Evolutionary conservation across 2,888 invertebrate genomes (phyloP), one percentile per base, ranked within the genome.

Genomic region (Sussaba pulchella): DNA sequence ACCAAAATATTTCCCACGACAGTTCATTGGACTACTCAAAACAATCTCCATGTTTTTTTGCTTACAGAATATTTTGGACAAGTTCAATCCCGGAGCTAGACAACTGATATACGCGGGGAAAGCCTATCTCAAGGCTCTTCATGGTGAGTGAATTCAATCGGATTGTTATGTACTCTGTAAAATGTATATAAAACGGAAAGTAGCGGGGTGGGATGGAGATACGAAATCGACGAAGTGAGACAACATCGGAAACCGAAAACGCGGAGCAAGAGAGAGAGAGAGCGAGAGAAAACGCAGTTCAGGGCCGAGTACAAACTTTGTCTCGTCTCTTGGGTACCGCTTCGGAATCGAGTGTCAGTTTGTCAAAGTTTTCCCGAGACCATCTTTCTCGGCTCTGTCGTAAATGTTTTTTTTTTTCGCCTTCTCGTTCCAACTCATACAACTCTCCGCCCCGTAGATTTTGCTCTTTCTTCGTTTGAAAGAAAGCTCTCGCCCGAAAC

Each of bases 71-170:
- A 97, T 98, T 93, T 94, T 98, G 94, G 98, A 98, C 92, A 98
- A 98, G 94, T 98, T 98, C 94, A 98, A 98, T 94, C 98, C 98
- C 76, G 97, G 98, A 85, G 97, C 98, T 54, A 95, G 98, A 89
- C 98, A 98, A 93, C 95, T 98, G 94, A 97, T 98, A 93, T 96
- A 97, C 88, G 97, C 98, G 87, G 98, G 98, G 80, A 98, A 98
- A 93, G 97, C 98, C 79, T 98, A 98, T 93, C 94, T 98, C 88
- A 98, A 98, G 93, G 97, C 98, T 88, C 95, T 98, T 90, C 98
- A 98, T 93, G 97, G 98, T 98, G 94, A 96, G 96, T 94, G 83
- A 82, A 85, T 85, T 73, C 66, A 77, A 83, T 82, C 76, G 78
- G 66, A n/a, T 78, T 61, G 19, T 19, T 63, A 39, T 36, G 24